These are phyloP conservation scores for Lissocephala sabroskyi DNA, from an alignment of 2,888 invertebrate species.

Conservation along the genomic window DNA sequence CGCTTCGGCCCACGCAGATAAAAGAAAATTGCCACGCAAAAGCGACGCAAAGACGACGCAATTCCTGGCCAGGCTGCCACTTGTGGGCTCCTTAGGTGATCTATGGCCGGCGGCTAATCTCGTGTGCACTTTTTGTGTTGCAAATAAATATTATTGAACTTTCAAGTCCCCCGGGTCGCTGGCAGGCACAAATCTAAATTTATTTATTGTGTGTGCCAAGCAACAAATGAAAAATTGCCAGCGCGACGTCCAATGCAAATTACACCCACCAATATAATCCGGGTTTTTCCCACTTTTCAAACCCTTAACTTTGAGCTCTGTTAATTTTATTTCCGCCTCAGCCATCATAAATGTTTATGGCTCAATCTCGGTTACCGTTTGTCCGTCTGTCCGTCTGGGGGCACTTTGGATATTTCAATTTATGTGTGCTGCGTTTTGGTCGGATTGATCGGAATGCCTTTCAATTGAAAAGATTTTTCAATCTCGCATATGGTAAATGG, in stretches of 20 bases:
- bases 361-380: too few relatives aligned
- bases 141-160: conserved; percentile 63
- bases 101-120: conserved; percentile 48
- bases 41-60: too few relatives aligned
- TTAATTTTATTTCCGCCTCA: conserved; percentile 39
- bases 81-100: conserved; percentile 26
- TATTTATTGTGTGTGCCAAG: conserved; percentile 53
- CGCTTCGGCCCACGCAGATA: neutral
- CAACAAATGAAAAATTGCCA: conserved; percentile 55
- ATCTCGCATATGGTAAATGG: too few relatives aligned
- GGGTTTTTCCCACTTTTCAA: conserved; percentile 40
- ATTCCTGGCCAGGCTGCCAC: too few relatives aligned
- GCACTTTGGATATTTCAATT: too few relatives aligned
- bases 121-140: conserved; percentile 51
- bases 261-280: conserved; percentile 39
- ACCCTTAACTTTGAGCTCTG: conserved; percentile 21
- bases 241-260: conserved; percentile 58
- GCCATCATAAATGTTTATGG: conserved; percentile 28
- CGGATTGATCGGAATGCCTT: too few relatives aligned
- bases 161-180: conserved; percentile 52
- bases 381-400: too few relatives aligned
- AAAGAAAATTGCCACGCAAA: too few relatives aligned
- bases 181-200: conserved; percentile 32
- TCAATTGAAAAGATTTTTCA: too few relatives aligned
- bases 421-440: too few relatives aligned